A percentile compares a stretch with the other conserved stretches of the same genome.
phyloP scores from a whole-genome alignment of 2,797 vertebrate genomes.

The Sebastes matsubarae region DNA sequence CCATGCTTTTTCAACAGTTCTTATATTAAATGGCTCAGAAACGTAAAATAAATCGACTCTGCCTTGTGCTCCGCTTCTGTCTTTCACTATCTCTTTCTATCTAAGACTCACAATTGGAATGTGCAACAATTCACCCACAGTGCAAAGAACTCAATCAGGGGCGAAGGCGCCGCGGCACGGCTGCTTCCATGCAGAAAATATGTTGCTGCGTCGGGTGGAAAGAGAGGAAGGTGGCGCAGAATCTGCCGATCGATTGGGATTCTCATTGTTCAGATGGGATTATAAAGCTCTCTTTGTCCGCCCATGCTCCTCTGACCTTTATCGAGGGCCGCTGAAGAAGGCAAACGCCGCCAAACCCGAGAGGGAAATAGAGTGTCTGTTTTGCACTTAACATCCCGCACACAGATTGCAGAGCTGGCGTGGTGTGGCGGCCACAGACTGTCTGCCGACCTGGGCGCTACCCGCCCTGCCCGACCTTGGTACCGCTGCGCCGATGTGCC shows the following conservation, averaged over 20 bases:
- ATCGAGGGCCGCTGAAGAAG: conserved; percentile 41
- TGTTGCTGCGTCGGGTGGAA: conserved; percentile 17
- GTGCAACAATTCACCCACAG: conserved; percentile 35
- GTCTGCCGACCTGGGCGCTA: conserved; percentile 55
- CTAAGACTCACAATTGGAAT: conserved; percentile 38
- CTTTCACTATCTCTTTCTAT: conserved; percentile 21
- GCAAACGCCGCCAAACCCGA: conserved; percentile 35
- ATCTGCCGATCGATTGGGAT: conserved; percentile 53
- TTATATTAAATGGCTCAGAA: conserved; percentile 11
- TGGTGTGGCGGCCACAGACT: conserved; percentile 54
- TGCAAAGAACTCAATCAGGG: conserved; percentile 44
- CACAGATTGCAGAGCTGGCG: conserved; percentile 71
- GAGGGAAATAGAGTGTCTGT: conserved; percentile 50
- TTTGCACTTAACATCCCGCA: conserved; percentile 71
- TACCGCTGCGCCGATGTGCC: conserved; percentile 42
- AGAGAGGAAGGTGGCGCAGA: conserved; percentile 30
- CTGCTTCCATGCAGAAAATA: conserved; percentile 25
- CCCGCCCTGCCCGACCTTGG: conserved; percentile 70
- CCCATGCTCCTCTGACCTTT: conserved; percentile 63
- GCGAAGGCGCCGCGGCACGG: neutral
- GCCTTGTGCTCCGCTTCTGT: neutral
- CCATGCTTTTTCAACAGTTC: conserved; percentile 21
- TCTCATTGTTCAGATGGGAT: conserved; percentile 48
- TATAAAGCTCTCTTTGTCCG: conserved; percentile 59
- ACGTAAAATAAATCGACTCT: conserved; percentile 7